Evolutionary conservation across 2,797 vertebrate genomes (phyloP).

Genomic region (Chelon auratus): DNA sequence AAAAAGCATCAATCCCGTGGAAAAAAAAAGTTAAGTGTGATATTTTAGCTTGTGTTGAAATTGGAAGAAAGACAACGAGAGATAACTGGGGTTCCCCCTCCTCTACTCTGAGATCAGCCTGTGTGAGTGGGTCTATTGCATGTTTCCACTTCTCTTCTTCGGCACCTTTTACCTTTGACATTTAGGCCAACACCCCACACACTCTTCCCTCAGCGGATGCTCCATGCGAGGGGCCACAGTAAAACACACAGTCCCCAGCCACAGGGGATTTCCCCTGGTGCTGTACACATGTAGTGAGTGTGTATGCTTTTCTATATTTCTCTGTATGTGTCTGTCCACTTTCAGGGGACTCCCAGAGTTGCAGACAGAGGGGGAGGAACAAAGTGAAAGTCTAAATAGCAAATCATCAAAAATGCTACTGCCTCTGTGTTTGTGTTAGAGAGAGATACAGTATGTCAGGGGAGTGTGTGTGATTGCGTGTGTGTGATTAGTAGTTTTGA

Average conservation of each 20-base stretch:
- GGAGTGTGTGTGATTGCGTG: neutral
- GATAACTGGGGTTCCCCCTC: constrained; percentile 73
- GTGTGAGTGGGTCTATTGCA: constrained; percentile 73
- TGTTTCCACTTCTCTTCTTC: constrained; percentile 71
- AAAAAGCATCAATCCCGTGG: constrained; percentile 44
- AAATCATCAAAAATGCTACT: constrained; percentile 49
- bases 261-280: constrained; percentile 70
- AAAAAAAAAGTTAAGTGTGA: constrained; percentile 49
- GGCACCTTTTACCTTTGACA: constrained; percentile 81
- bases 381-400: constrained; percentile 56
- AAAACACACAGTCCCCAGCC: constrained; percentile 49
- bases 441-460: neutral
- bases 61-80: constrained; percentile 44
- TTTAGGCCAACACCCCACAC: constrained; percentile 78
- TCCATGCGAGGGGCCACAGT: constrained; percentile 63
- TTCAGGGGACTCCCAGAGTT: constrained; percentile 71
- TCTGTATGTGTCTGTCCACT: constrained; percentile 52
- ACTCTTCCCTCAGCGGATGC: constrained; percentile 67
- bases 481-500: constrained; percentile 12
- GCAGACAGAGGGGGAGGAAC: constrained; percentile 64
- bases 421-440: constrained; percentile 9
- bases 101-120: constrained; percentile 56
- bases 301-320: constrained; percentile 20
- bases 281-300: constrained; percentile 44
- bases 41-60: constrained; percentile 49